phyloP scores from a whole-genome alignment of 2,888 invertebrate species.

The Pseudeuparius sepicola region DNA sequence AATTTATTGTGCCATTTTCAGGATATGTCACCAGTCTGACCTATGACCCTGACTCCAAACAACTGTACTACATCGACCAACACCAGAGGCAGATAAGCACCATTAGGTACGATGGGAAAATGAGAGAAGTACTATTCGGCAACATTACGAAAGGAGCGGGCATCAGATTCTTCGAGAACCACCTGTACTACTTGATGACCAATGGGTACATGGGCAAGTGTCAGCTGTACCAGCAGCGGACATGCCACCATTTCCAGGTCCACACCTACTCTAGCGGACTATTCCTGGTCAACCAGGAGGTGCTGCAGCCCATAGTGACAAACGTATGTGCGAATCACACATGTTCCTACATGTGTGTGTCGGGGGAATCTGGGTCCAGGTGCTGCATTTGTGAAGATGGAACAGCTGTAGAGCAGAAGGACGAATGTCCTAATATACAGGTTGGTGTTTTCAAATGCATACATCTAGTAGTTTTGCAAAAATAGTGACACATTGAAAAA shows the following conservation, averaged over 20 bases:
- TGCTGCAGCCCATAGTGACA: slow-evolving; percentile 42
- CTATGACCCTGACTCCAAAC: slow-evolving; percentile 45
- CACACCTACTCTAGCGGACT: slow-evolving; percentile 41
- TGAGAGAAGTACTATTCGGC: slow-evolving; percentile 38
- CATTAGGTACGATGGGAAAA: slow-evolving; percentile 41
- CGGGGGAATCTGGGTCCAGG: slow-evolving; percentile 39
- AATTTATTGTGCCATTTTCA: no score
- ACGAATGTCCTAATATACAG: slow-evolving; percentile 36
- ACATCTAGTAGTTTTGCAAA: no score
- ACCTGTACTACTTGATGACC: slow-evolving; percentile 59
- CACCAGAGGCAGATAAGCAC: slow-evolving; percentile 39
- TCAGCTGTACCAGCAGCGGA: slow-evolving; percentile 42
- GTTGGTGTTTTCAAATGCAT: no score
- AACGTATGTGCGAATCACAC: slow-evolving; percentile 44
- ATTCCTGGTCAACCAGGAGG: slow-evolving; percentile 45
- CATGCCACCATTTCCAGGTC: slow-evolving; percentile 42
- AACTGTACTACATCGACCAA: slow-evolving; percentile 69
- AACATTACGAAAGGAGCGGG: slow-evolving; percentile 50
- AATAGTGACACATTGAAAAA: no score
- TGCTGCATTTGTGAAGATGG: slow-evolving; percentile 50
- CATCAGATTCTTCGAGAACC: slow-evolving; percentile 63
- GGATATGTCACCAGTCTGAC: slow-evolving; percentile 39
- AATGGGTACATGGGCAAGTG: slow-evolving; percentile 51
- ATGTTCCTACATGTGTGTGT: slow-evolving; percentile 55
- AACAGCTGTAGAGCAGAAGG: slow-evolving; percentile 32